Evolutionary conservation across 2,888 invertebrate species (phyloP).

Genomic region (Mythimna pallens): DNA sequence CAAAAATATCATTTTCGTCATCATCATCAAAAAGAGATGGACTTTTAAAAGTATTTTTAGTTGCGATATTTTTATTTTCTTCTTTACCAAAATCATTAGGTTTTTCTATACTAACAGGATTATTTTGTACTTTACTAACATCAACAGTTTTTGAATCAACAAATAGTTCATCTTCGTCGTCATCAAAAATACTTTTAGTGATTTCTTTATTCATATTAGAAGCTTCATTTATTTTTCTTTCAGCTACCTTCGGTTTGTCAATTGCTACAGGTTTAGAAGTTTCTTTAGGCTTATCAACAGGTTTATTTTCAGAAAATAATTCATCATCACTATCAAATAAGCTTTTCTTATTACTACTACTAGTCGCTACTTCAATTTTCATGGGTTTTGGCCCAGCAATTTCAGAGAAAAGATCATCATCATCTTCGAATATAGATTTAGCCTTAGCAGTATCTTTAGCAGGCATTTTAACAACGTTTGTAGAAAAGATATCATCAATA

Average conservation of each 20-base stretch:
- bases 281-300: constrained; percentile 22
- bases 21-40: constrained; percentile 79
- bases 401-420: constrained; percentile 82
- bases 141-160: constrained; percentile 57
- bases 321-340: constrained; percentile 79
- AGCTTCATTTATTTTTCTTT: constrained; percentile 38
- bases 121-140: constrained; percentile 44
- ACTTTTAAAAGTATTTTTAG: constrained; percentile 60
- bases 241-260: constrained; percentile 29
- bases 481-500: constrained; percentile 85
- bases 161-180: constrained; percentile 77
- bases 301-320: constrained; percentile 63
- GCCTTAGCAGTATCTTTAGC: constrained; percentile 48
- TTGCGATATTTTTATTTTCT: constrained; percentile 17
- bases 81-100: constrained; percentile 18
- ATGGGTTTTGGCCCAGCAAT: constrained; percentile 66
- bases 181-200: constrained; percentile 74
- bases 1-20: constrained; percentile 67
- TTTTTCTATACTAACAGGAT: constrained; percentile 33
- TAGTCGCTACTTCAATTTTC: constrained; percentile 54
- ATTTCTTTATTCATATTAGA: constrained; percentile 48
- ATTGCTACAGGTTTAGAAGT: constrained; percentile 10
- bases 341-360: constrained; percentile 54
- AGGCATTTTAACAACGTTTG: constrained; percentile 72
- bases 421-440: constrained; percentile 82